Conservation (phyloP, 2,888 invertebrate genomes). For the Bhutanitis thaidina region DNA sequence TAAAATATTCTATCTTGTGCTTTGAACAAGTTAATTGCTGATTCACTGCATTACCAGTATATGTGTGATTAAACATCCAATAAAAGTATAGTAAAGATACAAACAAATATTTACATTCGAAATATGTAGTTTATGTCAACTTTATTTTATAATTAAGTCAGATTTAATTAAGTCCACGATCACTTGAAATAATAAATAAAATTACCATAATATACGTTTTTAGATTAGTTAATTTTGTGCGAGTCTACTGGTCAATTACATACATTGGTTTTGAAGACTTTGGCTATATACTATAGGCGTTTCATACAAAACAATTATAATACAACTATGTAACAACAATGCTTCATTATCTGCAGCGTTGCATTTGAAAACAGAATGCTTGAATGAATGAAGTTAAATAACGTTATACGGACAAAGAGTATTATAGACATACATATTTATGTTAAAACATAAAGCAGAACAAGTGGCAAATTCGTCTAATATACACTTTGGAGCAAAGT, state of each 20-base stretch:
- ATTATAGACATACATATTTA: constrained; percentile 35
- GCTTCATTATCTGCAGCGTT: constrained; percentile 61
- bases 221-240: constrained; percentile 16
- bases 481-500: constrained; percentile 41
- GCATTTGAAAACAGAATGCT: constrained; percentile 62
- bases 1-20: neutral
- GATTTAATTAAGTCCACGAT: neutral
- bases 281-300: constrained; percentile 35
- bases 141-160: constrained; percentile 2
- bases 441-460: constrained; percentile 26
- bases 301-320: constrained; percentile 32
- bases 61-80: neutral
- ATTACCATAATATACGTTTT: no score
- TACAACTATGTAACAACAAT: constrained; percentile 49
- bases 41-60: neutral
- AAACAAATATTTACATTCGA: constrained; percentile 2
- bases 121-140: neutral
- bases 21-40: neutral
- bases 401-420: constrained; percentile 37
- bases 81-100: constrained; percentile 7
- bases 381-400: no score
- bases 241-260: constrained; percentile 25
- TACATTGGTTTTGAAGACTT: constrained; percentile 35
- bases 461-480: constrained; percentile 42
- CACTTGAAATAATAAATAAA: constrained; percentile 17